Percentiles rank a stretch among this genome's conserved stretches.
phyloP scores from a whole-genome alignment of 2,888 invertebrate species.

The Scaptomyza polygonia region DNA sequence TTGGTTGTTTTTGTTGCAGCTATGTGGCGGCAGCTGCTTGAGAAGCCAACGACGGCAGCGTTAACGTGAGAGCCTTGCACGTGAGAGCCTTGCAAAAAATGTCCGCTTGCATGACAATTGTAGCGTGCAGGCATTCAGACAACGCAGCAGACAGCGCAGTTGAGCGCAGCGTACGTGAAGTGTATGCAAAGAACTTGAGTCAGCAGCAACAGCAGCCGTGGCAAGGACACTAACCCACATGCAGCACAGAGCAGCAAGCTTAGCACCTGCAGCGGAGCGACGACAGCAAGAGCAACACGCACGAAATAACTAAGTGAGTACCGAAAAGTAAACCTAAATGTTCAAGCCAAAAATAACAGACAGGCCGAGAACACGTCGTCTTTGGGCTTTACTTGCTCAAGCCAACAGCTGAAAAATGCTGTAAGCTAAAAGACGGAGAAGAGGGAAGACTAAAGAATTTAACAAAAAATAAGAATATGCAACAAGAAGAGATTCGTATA shows the following conservation, averaged over 20 bases:
- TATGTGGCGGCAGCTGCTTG: constrained; percentile 45
- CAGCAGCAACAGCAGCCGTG: constrained; percentile 28
- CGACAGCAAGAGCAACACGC: constrained; percentile 50
- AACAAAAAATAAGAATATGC: constrained; percentile 1
- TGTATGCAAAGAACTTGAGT: constrained; percentile 62
- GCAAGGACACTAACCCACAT: constrained; percentile 58
- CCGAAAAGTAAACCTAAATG: constrained; percentile 31
- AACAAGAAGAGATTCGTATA: background rate
- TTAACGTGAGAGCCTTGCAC: constrained; percentile 43
- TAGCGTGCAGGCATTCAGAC: constrained; percentile 79
- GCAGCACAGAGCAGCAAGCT: constrained; percentile 51
- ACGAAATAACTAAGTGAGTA: constrained; percentile 67
- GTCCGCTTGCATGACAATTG: constrained; percentile 81
- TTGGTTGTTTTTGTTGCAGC: constrained; percentile 24
- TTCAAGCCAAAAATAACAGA: constrained; percentile 32
- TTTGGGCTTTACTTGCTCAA: constrained; percentile 20
- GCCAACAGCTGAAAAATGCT: constrained; percentile 19
- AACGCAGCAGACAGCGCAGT: constrained; percentile 66
- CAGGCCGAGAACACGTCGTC: constrained; percentile 18
- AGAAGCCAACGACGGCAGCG: constrained; percentile 43
- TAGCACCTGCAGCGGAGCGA: constrained; percentile 67
- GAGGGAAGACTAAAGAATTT: background rate
- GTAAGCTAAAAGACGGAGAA: background rate
- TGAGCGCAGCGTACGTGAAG: constrained; percentile 71
- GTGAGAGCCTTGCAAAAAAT: constrained; percentile 73